A percentile compares a stretch with the other conserved stretches of the same genome.
Evolutionary conservation across 2,888 invertebrate species (phyloP).

Genomic region (Drosophila flavopinicola): DNA sequence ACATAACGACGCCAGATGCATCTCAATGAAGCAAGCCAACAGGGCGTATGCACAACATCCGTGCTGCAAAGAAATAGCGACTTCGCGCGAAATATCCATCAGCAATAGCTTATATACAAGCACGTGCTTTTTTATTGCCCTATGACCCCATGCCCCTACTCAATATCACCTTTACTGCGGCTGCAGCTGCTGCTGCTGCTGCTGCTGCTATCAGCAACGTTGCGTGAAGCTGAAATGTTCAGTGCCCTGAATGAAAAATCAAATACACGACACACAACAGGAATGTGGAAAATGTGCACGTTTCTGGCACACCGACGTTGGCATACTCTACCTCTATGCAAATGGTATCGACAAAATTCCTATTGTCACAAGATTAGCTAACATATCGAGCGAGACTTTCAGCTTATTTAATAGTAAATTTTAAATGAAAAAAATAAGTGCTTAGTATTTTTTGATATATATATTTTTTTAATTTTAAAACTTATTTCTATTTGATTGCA

Average conservation of each 20-base stretch:
- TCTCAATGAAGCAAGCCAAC: not conserved
- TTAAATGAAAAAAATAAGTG: too few relatives aligned
- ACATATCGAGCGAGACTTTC: too few relatives aligned
- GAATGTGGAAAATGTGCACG: conserved; percentile 18
- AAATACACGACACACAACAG: conserved; percentile 18
- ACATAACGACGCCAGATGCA: conserved; percentile 1
- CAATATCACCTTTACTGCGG: not conserved
- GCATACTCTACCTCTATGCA: conserved; percentile 16
- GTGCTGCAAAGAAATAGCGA: not conserved
- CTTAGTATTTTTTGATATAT: too few relatives aligned
- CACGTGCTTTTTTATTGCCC: conserved; percentile 26
- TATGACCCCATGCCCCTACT: not conserved
- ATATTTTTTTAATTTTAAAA: too few relatives aligned
- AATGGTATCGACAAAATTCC: too few relatives aligned
- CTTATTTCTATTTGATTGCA: too few relatives aligned
- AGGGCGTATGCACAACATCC: conserved; percentile 41
- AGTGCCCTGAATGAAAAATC: not conserved
- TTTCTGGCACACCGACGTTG: conserved; percentile 19
- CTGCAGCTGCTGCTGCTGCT: not conserved
- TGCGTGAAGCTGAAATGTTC: conserved; percentile 1
- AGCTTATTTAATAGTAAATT: too few relatives aligned
- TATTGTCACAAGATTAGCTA: too few relatives aligned
- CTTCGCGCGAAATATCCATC: conserved; percentile 47
- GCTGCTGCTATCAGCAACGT: conserved; percentile 5
- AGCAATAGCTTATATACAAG: conserved; percentile 18